Conservation (phyloP, 2,797 vertebrate species). For the Glyptemys insculpta region DNA sequence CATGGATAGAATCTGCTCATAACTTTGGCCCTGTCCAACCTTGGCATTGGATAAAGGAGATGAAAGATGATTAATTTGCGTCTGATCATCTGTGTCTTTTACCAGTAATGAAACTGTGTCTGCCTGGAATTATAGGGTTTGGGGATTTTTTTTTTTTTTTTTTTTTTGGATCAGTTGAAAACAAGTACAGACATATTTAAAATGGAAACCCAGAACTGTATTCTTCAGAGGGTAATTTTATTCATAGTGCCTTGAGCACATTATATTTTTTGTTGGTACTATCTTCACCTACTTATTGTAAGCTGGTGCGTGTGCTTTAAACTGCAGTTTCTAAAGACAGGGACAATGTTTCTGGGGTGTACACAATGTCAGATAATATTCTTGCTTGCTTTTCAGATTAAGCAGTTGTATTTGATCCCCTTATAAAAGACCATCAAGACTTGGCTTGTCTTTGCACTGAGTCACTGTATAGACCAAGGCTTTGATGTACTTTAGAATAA, state of each 20-base stretch:
- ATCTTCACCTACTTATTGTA: background rate
- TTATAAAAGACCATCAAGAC: background rate
- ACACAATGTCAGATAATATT: background rate
- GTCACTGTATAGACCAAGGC: background rate
- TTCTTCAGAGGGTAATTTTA: background rate
- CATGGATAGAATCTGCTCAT: background rate
- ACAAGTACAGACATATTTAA: background rate
- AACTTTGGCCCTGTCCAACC: background rate
- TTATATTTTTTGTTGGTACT: background rate
- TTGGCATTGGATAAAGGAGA: background rate
- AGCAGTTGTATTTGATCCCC: background rate
- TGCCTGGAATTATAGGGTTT: background rate
- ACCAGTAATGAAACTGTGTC: background rate
- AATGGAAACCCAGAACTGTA: background rate
- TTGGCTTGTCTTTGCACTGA: background rate
- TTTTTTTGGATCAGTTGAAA: conserved; percentile 17
- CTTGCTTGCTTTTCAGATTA: background rate
- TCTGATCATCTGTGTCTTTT: background rate
- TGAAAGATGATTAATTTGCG: background rate
- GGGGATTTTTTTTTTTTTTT: background rate
- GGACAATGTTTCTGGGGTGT: background rate
- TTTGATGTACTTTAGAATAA: background rate
- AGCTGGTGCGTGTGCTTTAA: background rate
- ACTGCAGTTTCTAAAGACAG: background rate
- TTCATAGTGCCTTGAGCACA: background rate